phyloP scores from a whole-genome alignment of 2,797 vertebrate species.

The Micrastur ruficollis region DNA sequence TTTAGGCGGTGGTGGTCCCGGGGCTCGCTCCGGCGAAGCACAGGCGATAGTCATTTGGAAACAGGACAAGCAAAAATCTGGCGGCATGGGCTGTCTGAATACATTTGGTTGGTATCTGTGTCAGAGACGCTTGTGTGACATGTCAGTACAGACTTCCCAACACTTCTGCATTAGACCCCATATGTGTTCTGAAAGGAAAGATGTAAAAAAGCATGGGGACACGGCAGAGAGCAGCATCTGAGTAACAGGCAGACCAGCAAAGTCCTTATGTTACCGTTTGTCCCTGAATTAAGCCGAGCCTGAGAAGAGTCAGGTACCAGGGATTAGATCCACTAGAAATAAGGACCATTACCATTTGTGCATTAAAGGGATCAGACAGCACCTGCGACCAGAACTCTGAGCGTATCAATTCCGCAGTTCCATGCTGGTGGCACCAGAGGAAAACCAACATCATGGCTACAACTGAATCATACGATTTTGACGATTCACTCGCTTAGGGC shows the following conservation, averaged over 20 bases:
- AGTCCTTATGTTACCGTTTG: background rate
- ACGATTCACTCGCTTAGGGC: conserved; percentile 43
- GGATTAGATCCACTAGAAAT: background rate
- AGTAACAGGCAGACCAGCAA: background rate
- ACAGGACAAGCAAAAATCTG: background rate
- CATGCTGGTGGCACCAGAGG: background rate
- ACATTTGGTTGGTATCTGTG: background rate
- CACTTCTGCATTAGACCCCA: background rate
- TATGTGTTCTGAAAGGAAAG: background rate
- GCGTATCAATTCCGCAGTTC: conserved; percentile 10
- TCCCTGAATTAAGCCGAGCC: background rate
- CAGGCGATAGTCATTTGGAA: background rate
- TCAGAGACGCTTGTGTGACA: background rate
- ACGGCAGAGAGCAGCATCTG: background rate
- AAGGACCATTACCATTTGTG: background rate
- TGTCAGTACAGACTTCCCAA: background rate
- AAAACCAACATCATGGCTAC: conserved; percentile 6
- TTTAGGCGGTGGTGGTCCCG: background rate
- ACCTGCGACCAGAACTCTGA: background rate
- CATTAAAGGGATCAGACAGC: background rate
- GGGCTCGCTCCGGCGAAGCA: background rate
- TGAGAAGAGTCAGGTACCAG: background rate
- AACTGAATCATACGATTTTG: conserved; percentile 28
- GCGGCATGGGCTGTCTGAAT: background rate
- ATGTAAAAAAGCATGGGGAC: background rate